Evolutionary conservation across 2,888 invertebrate species (phyloP).

Genomic region (Allolobophora icterica): DNA sequence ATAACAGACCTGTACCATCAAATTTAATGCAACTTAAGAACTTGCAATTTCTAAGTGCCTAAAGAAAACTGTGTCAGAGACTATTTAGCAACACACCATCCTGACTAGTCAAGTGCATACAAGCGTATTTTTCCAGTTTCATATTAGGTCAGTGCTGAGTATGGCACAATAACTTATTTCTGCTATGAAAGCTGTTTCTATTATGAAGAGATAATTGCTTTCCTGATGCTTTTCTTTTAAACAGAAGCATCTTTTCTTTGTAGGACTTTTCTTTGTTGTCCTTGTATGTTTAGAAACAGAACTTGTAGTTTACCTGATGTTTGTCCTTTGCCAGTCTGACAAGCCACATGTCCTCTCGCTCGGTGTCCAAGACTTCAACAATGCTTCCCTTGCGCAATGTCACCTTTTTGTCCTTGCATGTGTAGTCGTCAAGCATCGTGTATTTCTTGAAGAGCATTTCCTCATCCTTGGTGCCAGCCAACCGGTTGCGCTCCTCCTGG

Average conservation of each 20-base stretch:
- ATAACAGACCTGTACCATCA: conserved; percentile 46
- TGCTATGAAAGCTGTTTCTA: too few relatives aligned
- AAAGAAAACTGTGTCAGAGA: not conserved
- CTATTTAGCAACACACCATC: not conserved
- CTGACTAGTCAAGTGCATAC: not conserved
- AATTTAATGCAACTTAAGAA: conserved; percentile 24
- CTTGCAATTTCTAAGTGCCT: not conserved
- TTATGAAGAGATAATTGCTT: too few relatives aligned
- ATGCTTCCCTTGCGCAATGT: conserved; percentile 52
- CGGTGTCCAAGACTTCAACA: conserved; percentile 57
- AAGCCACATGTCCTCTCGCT: conserved; percentile 56
- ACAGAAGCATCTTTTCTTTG: not conserved
- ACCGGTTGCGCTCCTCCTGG: conserved; percentile 40
- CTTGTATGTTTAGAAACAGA: not conserved
- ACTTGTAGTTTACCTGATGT: conserved; percentile 49
- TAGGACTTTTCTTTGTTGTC: not conserved
- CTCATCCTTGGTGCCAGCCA: conserved; percentile 37
- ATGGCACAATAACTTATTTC: too few relatives aligned
- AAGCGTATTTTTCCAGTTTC: too few relatives aligned
- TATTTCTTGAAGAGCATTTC: conserved; percentile 45
- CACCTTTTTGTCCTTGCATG: conserved; percentile 46
- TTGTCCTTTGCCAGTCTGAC: conserved; percentile 51
- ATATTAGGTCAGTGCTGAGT: too few relatives aligned
- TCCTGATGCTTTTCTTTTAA: not conserved
- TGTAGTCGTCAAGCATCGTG: conserved; percentile 46